Evolutionary conservation across 2,113 vertebrate species (phyloP).

Genomic region (Erythrocercus mccallii): DNA sequence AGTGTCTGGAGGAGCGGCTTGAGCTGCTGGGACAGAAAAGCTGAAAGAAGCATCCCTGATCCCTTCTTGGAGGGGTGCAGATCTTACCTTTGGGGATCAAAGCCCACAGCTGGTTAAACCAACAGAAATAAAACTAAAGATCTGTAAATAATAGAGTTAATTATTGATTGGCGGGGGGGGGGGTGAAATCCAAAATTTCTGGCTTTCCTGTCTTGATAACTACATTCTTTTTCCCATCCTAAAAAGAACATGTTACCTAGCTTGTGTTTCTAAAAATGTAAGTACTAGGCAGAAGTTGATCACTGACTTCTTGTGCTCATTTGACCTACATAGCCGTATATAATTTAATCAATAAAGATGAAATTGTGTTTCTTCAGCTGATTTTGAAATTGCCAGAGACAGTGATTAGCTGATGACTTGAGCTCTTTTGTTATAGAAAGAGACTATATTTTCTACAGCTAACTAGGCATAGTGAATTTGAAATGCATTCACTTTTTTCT

Average conservation of each 20-base stretch:
- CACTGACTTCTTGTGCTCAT: neutral
- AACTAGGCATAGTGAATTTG: neutral
- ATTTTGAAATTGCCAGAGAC: neutral
- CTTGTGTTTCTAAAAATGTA: neutral
- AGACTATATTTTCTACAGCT: neutral
- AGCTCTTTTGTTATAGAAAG: neutral
- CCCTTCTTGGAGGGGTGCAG: neutral
- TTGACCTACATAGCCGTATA: neutral
- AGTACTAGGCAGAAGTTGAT: neutral
- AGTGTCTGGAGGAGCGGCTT: neutral
- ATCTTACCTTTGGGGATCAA: neutral
- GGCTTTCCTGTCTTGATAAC: neutral
- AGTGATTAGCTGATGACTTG: neutral
- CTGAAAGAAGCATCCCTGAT: neutral
- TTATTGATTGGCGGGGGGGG: accelerated
- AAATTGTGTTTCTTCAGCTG: neutral
- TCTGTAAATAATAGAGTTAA: neutral
- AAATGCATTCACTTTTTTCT: neutral
- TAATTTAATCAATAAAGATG: neutral
- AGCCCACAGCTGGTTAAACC: neutral
- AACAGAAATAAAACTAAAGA: neutral
- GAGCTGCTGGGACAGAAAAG: neutral
- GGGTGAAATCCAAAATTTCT: neutral
- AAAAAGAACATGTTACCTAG: neutral
- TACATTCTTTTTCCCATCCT: neutral